These are phyloP conservation scores for Vulpes vulpes DNA, from an alignment of 2,113 vertebrate genomes.

Conservation along the genomic window DNA sequence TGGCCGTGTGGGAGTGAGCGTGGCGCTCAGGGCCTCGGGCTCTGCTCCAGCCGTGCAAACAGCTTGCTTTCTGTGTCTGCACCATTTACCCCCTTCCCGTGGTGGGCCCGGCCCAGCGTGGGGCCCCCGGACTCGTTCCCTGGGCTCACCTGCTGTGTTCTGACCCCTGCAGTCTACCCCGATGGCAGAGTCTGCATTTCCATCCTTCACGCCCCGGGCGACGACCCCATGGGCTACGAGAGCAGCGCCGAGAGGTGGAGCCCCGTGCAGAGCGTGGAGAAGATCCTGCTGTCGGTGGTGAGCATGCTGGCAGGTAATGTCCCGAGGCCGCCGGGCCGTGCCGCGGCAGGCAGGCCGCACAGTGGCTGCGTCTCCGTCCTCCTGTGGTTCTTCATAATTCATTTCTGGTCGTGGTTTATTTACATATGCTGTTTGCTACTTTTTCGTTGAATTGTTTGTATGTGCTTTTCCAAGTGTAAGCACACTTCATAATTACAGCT, in stretches of 20 bases:
- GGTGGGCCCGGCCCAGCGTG: not conserved
- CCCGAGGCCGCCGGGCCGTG: no score
- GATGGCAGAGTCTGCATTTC: slow-evolving; percentile 98
- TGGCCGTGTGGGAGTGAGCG: fast-evolving
- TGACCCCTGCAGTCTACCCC: slow-evolving; percentile 92
- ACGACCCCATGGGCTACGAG: slow-evolving; percentile 99
- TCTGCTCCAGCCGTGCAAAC: not conserved
- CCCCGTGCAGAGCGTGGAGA: slow-evolving; percentile 98
- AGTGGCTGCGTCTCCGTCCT: not conserved
- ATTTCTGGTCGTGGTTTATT: not conserved
- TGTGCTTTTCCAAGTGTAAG: not conserved
- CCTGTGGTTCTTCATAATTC: fast-evolving
- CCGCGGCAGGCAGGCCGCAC: fast-evolving
- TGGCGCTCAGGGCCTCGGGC: not conserved
- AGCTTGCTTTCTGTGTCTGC: no score
- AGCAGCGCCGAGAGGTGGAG: slow-evolving; percentile 99
- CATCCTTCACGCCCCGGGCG: slow-evolving; percentile 97
- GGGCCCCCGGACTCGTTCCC: not conserved
- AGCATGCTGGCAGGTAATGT: slow-evolving; percentile 97
- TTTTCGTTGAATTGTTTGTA: fast-evolving
- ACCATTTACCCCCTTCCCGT: fast-evolving
- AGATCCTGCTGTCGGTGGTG: slow-evolving; percentile 97
- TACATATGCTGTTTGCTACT: fast-evolving
- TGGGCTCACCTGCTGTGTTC: not conserved
- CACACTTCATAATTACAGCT: fast-evolving